Conservation (phyloP, 2,888 invertebrate species). For the Mallateleia sp. region DNA sequence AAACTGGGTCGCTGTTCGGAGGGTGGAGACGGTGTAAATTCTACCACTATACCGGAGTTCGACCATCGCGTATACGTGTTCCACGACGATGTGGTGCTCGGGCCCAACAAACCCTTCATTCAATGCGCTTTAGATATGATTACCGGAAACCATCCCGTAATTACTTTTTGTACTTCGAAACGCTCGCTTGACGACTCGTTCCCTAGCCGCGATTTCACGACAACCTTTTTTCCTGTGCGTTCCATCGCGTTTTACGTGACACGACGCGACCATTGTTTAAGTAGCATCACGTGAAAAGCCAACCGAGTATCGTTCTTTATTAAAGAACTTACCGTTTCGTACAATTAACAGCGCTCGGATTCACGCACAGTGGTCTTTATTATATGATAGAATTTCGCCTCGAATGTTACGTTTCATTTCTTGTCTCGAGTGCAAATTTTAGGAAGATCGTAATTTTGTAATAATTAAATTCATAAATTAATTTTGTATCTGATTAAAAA, state of each 20-base stretch:
- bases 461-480: too few species aligned
- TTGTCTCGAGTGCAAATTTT: too few species aligned
- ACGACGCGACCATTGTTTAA: conserved; percentile 55
- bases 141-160: conserved; percentile 89
- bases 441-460: too few species aligned
- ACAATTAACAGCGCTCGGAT: conserved; percentile 41
- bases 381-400: background rate
- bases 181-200: conserved; percentile 68
- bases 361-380: conserved; percentile 16
- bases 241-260: conserved; percentile 63
- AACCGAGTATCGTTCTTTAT: conserved; percentile 31
- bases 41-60: conserved; percentile 78
- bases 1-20: conserved; percentile 75
- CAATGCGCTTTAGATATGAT: conserved; percentile 89
- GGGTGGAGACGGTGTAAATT: conserved; percentile 77
- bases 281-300: conserved; percentile 64
- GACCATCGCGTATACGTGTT: conserved; percentile 84
- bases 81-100: conserved; percentile 87
- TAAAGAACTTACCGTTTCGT: conserved; percentile 34
- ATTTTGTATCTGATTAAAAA: too few species aligned
- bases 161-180: conserved; percentile 89
- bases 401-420: background rate
- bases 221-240: conserved; percentile 78
- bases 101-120: conserved; percentile 88
- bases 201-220: conserved; percentile 69